Evolutionary conservation across 2,797 vertebrate species (phyloP).

Genomic region (Acipenser transmontanus): DNA sequence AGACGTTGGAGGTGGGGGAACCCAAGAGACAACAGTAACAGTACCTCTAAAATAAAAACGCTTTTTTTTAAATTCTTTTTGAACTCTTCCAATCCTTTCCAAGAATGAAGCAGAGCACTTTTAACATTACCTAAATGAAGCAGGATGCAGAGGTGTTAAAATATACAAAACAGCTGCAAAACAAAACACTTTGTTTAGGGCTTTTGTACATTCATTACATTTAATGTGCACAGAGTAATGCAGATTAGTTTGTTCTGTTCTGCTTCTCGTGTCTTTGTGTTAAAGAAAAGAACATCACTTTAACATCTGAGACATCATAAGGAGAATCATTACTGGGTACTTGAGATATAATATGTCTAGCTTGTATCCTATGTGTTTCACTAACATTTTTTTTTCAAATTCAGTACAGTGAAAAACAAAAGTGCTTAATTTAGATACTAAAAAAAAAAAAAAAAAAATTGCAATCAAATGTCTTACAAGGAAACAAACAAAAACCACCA

Average conservation of each 20-base stretch:
- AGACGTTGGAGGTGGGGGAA: too few species aligned
- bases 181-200: constrained; percentile 58
- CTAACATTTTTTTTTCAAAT: constrained; percentile 30
- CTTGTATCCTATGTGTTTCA: constrained; percentile 20
- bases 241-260: constrained; percentile 53
- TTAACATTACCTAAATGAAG: constrained; percentile 37
- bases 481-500: too few species aligned
- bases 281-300: constrained; percentile 58
- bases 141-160: constrained; percentile 63
- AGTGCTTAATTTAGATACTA: too few species aligned
- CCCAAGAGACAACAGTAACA: too few species aligned
- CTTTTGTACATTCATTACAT: constrained; percentile 53
- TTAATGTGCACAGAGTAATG: constrained; percentile 45
- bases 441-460: too few species aligned
- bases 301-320: constrained; percentile 45
- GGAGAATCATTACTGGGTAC: constrained; percentile 15
- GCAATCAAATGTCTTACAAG: too few species aligned
- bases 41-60: too few species aligned
- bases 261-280: constrained; percentile 53
- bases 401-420: too few species aligned
- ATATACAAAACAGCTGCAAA: constrained; percentile 60
- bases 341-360: constrained; percentile 7
- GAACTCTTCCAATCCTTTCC: too few species aligned
- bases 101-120: neutral
- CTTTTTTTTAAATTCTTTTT: too few species aligned